Evolutionary conservation across 2,888 invertebrate genomes (phyloP).

Genomic region (Adela reaumurella): DNA sequence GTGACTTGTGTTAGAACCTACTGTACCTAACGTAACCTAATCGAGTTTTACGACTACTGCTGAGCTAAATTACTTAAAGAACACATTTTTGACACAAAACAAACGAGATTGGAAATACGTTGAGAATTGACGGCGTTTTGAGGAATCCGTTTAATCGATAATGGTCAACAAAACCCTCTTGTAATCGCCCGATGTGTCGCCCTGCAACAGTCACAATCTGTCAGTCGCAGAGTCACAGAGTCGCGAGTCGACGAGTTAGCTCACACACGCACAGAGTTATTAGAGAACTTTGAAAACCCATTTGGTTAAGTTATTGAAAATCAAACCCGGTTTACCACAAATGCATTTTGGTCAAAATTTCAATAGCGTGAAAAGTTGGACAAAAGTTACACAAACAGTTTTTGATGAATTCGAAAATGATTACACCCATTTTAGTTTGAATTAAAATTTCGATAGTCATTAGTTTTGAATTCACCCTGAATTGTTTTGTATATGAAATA

Average conservation of each 20-base stretch:
- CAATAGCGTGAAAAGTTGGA: too few species aligned
- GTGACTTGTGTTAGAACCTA: not conserved
- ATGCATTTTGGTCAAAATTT: too few species aligned
- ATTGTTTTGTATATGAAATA: too few species aligned
- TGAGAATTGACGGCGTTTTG: not conserved
- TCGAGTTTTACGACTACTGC: not conserved
- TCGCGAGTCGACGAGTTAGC: not conserved
- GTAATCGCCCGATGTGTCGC: slow-evolving; percentile 92
- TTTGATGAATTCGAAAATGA: too few species aligned
- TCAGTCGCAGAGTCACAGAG: not conserved
- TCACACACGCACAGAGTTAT: not conserved
- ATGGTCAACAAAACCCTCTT: slow-evolving; percentile 84
- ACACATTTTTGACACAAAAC: not conserved
- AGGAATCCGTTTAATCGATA: slow-evolving; percentile 55
- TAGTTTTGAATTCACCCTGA: too few species aligned
- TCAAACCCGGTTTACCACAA: too few species aligned
- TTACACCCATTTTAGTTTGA: too few species aligned
- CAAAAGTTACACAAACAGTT: too few species aligned
- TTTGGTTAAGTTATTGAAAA: too few species aligned
- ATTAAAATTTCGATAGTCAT: too few species aligned
- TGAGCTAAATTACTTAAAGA: not conserved
- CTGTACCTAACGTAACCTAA: not conserved
- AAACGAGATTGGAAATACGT: not conserved
- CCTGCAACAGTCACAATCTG: slow-evolving; percentile 58
- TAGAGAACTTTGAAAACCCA: too few species aligned